Percentiles rank a stretch among this genome's conserved stretches.
These are phyloP conservation scores for Manduca sexta DNA, from an alignment of 1,140 invertebrate species.

Conservation along the genomic window DNA sequence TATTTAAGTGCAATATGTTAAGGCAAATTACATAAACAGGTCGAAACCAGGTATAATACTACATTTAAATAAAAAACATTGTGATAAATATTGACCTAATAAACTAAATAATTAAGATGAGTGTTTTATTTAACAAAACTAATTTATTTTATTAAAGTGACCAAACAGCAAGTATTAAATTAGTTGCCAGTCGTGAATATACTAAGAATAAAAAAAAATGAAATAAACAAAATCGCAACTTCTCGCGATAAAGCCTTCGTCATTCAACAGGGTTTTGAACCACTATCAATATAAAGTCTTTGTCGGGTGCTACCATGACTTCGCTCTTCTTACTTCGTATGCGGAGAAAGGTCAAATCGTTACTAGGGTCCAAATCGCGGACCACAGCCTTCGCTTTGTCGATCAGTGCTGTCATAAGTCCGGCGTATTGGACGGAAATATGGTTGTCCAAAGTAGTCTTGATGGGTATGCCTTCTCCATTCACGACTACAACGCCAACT, in stretches of 20 bases:
- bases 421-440: constrained; percentile 82
- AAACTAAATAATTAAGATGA: too few relatives aligned
- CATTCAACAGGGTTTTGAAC: constrained; percentile 77
- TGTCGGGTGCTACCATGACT: constrained; percentile 90
- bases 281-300: constrained; percentile 81
- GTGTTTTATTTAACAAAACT: too few relatives aligned
- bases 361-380: constrained; percentile 84
- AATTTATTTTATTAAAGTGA: too few relatives aligned
- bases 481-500: constrained; percentile 81
- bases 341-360: constrained; percentile 87
- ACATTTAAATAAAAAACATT: too few relatives aligned
- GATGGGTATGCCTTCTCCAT: constrained; percentile 84
- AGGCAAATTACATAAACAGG: too few relatives aligned
- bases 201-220: too few relatives aligned
- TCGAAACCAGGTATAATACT: too few relatives aligned
- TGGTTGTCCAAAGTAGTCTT: constrained; percentile 85
- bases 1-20: too few relatives aligned
- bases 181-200: too few relatives aligned
- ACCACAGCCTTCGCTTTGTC: constrained; percentile 82
- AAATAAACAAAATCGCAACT: background rate
- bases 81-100: too few relatives aligned
- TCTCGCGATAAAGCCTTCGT: constrained; percentile 28
- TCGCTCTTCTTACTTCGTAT: constrained; percentile 93
- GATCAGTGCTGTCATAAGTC: constrained; percentile 78
- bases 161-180: too few relatives aligned